phyloP scores from a whole-genome alignment of 2,113 vertebrate genomes.

The Ellobius talpinus region DNA sequence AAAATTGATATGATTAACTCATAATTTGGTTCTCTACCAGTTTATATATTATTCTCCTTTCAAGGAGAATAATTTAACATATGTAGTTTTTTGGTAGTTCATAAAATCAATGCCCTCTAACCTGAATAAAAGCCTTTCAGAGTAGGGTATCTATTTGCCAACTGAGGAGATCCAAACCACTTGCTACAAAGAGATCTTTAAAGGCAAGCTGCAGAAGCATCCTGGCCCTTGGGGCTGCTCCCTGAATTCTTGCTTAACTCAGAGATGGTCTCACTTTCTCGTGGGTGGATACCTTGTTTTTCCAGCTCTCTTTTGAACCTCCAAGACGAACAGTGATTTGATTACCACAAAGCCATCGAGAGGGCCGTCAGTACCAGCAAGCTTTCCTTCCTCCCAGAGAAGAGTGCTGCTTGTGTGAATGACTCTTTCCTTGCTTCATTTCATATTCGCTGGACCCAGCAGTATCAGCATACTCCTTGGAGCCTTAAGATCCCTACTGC shows the following conservation, averaged over 20 bases:
- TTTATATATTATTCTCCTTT: background rate
- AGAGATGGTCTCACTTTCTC: constrained; percentile 12
- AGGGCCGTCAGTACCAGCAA: constrained; percentile 61
- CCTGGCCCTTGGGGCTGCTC: background rate
- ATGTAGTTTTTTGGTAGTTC: background rate
- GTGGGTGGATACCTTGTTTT: constrained; percentile 12
- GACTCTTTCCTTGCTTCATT: constrained; percentile 23
- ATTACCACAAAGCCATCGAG: constrained; percentile 55
- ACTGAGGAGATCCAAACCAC: background rate
- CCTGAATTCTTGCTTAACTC: background rate
- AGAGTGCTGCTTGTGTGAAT: constrained; percentile 76
- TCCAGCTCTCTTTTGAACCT: constrained; percentile 52
- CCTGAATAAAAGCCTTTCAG: background rate
- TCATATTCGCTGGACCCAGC: background rate
- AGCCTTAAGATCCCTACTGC: constrained; percentile 73
- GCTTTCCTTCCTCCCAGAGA: constrained; percentile 78
- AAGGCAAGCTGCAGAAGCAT: constrained; percentile 33
- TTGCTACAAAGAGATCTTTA: constrained; percentile 37
- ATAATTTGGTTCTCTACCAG: background rate
- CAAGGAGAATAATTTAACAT: constrained; percentile 14
- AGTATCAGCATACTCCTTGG: constrained; percentile 51
- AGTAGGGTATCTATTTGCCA: background rate
- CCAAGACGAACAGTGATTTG: constrained; percentile 48
- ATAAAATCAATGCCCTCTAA: constrained; percentile 31
- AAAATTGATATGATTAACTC: constrained; percentile 18